A percentile compares a stretch with the other conserved stretches of the same genome.
Evolutionary conservation across 2,888 invertebrate genomes (phyloP).

Genomic region (Lithophane ornitopus): DNA sequence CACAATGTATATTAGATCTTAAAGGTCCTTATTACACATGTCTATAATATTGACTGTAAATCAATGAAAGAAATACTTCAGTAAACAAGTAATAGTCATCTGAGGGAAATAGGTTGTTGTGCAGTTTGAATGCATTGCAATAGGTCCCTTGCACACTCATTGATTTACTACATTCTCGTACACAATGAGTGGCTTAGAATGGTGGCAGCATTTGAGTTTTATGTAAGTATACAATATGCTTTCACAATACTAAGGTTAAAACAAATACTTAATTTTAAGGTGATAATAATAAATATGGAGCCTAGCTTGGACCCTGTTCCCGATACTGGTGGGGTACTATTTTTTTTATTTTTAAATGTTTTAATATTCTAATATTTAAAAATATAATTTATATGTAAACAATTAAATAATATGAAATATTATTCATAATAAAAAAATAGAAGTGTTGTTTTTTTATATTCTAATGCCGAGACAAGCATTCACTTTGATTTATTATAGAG

Average conservation of each 20-base stretch:
- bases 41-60: conserved; percentile 3
- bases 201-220: conserved; percentile 15
- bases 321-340: too few species aligned
- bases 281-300: not conserved
- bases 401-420: not conserved
- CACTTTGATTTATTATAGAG: conserved; percentile 1
- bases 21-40: conserved; percentile 7
- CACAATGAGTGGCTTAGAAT: conserved; percentile 22
- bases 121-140: conserved; percentile 15
- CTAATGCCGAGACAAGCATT: not conserved
- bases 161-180: conserved; percentile 15
- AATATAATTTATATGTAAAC: too few species aligned
- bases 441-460: not conserved
- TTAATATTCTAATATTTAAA: too few species aligned
- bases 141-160: not conserved
- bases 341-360: too few species aligned
- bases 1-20: conserved; percentile 10
- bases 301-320: too few species aligned
- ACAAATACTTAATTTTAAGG: not conserved
- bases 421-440: not conserved
- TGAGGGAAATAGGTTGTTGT: not conserved
- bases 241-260: not conserved
- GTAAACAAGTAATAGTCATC: conserved; percentile 2
- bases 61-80: conserved; percentile 28
- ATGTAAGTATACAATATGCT: conserved; percentile 31